Percentiles rank a stretch among this genome's conserved stretches.
phyloP scores from a whole-genome alignment of 2,113 vertebrate species.

The Apaloderma vittatum region DNA sequence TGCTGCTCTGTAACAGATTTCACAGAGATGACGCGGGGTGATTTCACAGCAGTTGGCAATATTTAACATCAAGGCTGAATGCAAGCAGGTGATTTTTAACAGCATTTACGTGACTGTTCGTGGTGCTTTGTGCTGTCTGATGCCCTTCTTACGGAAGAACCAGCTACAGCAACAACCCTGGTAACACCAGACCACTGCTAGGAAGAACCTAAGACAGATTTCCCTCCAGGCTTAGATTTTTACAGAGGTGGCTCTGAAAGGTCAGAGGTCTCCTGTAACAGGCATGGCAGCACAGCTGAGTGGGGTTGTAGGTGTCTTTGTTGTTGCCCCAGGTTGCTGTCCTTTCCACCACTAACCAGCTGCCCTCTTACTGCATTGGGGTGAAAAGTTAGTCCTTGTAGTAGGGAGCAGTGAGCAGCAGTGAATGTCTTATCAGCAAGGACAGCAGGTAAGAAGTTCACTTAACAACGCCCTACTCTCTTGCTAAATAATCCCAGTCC shows the following conservation, averaged over 20 bases:
- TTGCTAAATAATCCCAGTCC: neutral
- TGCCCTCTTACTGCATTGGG: neutral
- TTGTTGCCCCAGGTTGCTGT: neutral
- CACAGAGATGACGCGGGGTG: neutral
- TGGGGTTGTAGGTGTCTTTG: neutral
- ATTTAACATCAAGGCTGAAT: neutral
- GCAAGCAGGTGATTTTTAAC: neutral
- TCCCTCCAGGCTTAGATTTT: neutral
- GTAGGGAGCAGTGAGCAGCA: neutral
- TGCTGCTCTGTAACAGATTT: neutral
- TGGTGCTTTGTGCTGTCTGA: neutral
- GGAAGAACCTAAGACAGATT: neutral
- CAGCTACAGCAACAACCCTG: neutral
- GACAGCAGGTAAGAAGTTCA: neutral
- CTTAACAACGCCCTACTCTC: neutral
- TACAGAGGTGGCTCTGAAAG: neutral
- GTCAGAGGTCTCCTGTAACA: neutral
- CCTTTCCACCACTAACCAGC: neutral
- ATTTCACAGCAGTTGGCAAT: neutral
- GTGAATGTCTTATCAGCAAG: neutral
- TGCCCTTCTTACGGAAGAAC: neutral
- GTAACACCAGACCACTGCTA: neutral
- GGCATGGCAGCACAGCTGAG: neutral
- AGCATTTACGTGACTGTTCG: neutral
- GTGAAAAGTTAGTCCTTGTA: neutral